Conservation (phyloP, 2,113 vertebrate species). For the Henicopernis longicauda region DNA sequence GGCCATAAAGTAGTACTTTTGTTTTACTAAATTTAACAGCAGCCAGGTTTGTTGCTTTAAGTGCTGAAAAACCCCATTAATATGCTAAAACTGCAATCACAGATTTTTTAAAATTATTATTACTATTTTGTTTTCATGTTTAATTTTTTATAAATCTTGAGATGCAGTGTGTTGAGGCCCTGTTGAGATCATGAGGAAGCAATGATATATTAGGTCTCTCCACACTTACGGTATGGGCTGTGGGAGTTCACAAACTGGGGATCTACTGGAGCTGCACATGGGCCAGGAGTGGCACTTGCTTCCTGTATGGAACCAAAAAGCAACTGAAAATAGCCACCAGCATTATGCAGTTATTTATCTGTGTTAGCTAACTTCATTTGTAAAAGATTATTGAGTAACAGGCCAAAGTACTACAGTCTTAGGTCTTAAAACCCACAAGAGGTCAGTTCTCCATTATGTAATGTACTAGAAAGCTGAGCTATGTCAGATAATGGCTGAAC, state of each 20-base stretch:
- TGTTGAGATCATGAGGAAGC: background rate
- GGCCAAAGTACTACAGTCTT: background rate
- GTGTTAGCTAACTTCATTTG: background rate
- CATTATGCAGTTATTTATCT: background rate
- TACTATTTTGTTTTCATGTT: background rate
- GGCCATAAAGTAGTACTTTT: background rate
- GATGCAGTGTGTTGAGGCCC: background rate
- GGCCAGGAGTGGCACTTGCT: background rate
- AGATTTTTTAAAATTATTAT: background rate
- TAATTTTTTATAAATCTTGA: background rate
- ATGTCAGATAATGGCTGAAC: background rate
- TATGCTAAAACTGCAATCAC: background rate
- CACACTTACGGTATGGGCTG: background rate
- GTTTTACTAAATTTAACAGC: background rate
- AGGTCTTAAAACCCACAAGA: background rate
- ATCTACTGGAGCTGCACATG: background rate
- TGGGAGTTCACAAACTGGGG: background rate
- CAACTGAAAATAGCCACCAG: background rate
- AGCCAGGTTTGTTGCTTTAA: background rate
- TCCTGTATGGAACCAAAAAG: background rate
- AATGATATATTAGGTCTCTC: rapidly evolving
- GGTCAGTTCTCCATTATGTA: background rate
- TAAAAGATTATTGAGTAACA: background rate
- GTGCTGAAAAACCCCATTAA: background rate
- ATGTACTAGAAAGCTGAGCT: background rate